Evolutionary conservation across 1,140 invertebrate genomes (phyloP).

Genomic region (Eubasilissa regina): DNA sequence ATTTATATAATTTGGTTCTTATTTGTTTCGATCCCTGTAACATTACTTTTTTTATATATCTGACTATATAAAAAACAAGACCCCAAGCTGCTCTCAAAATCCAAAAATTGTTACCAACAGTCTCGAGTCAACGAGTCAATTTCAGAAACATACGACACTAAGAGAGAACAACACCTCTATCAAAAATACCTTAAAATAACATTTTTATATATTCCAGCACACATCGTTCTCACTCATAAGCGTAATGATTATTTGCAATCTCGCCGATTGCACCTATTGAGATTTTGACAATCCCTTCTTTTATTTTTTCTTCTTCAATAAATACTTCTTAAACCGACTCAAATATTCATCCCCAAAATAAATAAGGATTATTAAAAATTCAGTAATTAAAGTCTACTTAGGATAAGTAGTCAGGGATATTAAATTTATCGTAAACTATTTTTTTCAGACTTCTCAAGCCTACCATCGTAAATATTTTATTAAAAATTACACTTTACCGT

Average conservation of each 20-base stretch:
- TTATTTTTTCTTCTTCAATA: not conserved
- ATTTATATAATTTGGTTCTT: slow-evolving; percentile 48
- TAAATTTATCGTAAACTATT: slow-evolving; percentile 24
- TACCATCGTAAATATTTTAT: slow-evolving; percentile 12
- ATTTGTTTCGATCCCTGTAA: slow-evolving; percentile 50
- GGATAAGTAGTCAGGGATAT: not conserved
- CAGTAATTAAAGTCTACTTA: slow-evolving; percentile 20
- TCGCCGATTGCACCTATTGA: not conserved
- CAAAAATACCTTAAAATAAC: slow-evolving; percentile 41
- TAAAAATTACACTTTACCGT: slow-evolving; percentile 10
- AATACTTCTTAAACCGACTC: not conserved
- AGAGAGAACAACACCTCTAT: slow-evolving; percentile 31
- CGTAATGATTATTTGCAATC: slow-evolving; percentile 3
- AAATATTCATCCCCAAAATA: not conserved
- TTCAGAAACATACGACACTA: slow-evolving; percentile 29
- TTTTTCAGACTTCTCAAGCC: slow-evolving; percentile 33
- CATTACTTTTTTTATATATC: slow-evolving; percentile 24
- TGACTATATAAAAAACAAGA: slow-evolving; percentile 24
- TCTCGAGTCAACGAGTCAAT: slow-evolving; percentile 14
- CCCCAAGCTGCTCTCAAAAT: slow-evolving; percentile 2
- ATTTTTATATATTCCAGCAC: slow-evolving; percentile 33
- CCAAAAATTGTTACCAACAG: slow-evolving; percentile 22
- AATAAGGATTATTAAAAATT: not conserved
- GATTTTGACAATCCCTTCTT: not conserved
- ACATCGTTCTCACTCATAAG: slow-evolving; percentile 25